phyloP scores from a whole-genome alignment of 2,888 invertebrate genomes.

The Drosophila pegasa region DNA sequence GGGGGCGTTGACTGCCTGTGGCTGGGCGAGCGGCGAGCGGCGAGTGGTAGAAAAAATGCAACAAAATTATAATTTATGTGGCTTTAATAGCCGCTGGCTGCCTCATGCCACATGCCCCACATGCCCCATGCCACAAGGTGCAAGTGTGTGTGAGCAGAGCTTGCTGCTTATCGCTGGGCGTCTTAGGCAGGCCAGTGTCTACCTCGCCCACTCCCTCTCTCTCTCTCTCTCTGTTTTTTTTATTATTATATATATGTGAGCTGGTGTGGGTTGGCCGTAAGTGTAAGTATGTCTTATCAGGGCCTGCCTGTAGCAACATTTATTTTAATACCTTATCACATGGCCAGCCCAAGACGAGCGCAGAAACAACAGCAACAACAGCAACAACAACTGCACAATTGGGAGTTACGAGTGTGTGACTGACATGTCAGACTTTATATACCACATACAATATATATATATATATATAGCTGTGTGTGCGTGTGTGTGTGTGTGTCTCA shows the following conservation, averaged over 20 bases:
- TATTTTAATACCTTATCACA: constrained; percentile 80
- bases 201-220: not conserved
- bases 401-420: constrained; percentile 76
- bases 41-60: constrained; percentile 53
- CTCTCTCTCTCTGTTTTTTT: constrained; percentile 12
- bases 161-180: constrained; percentile 55
- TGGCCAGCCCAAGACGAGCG: constrained; percentile 36
- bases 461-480: not conserved
- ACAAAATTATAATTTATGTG: constrained; percentile 82
- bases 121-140: constrained; percentile 47
- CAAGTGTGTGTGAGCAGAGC: constrained; percentile 9
- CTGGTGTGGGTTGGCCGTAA: constrained; percentile 31
- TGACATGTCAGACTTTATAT: constrained; percentile 40
- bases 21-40: constrained; percentile 1
- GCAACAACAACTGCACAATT: constrained; percentile 70
- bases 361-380: not conserved
- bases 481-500: constrained; percentile 8
- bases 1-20: constrained; percentile 32
- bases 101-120: constrained; percentile 32
- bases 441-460: constrained; percentile 9
- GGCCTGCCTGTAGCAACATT: constrained; percentile 75
- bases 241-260: constrained; percentile 34
- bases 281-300: constrained; percentile 69
- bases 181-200: constrained; percentile 48
- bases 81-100: constrained; percentile 75